A percentile compares a stretch with the other conserved stretches of the same genome.
Conservation (phyloP, 2,113 vertebrate species). For the Noctilio leporinus region DNA sequence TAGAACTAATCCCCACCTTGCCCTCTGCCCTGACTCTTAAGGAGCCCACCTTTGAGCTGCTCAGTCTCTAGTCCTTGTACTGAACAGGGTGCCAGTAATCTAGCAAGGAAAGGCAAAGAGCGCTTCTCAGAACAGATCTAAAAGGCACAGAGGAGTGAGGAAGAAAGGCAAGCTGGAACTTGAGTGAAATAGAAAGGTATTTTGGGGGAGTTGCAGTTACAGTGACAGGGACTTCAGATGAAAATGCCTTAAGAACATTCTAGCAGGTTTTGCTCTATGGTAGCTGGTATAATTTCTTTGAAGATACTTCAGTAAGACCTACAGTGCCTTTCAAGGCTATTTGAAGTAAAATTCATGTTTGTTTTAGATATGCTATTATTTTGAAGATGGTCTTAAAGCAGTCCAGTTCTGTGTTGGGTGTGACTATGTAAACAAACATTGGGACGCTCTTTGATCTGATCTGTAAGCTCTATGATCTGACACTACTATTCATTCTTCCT, state of each 20-base stretch:
- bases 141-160: not conserved
- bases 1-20: not conserved
- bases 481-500: not conserved
- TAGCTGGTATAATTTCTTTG: not conserved
- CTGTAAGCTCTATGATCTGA: not conserved
- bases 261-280: not conserved
- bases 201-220: not conserved
- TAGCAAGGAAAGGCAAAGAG: not conserved
- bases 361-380: not conserved
- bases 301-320: not conserved
- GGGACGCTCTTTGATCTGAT: not conserved
- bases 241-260: not conserved
- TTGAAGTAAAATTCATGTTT: not conserved
- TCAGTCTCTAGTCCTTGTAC: not conserved
- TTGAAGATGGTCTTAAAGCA: not conserved
- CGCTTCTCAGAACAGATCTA: not conserved
- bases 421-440: not conserved
- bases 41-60: not conserved
- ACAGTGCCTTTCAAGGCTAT: not conserved
- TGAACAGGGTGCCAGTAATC: not conserved
- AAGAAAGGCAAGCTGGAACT: not conserved
- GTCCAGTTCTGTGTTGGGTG: not conserved
- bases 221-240: not conserved
- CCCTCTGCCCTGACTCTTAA: not conserved
- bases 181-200: not conserved